Conservation (phyloP, 35 echinoderm and acorn worm genomes). For the Anneissia japonica region DNA sequence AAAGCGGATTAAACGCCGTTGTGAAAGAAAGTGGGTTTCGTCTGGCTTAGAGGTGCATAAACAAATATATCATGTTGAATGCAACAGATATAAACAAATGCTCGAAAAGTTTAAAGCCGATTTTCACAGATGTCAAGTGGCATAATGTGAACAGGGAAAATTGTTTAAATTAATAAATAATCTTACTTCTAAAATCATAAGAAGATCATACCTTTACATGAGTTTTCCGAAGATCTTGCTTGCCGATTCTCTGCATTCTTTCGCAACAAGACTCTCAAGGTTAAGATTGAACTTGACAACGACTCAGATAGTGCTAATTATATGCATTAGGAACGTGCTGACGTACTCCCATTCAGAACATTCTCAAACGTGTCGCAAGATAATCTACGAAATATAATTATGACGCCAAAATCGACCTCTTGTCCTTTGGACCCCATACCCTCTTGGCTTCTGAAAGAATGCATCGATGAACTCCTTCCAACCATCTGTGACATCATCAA, state of each 20-base stretch:
- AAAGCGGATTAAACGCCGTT: constrained; percentile 28
- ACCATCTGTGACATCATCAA: background rate
- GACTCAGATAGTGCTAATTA: background rate
- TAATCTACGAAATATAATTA: constrained; percentile 12
- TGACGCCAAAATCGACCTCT: background rate
- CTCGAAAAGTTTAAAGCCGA: constrained; percentile 11
- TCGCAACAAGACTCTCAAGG: constrained; percentile 3
- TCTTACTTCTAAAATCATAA: background rate
- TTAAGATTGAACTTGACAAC: constrained; percentile 5
- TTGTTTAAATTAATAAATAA: background rate
- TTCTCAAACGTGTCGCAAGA: constrained; percentile 1
- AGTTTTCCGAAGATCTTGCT: background rate
- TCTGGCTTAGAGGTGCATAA: constrained; percentile 23
- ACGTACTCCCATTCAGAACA: background rate
- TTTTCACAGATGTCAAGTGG: constrained; percentile 6
- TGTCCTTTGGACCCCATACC: background rate
- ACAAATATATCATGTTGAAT: constrained; percentile 15
- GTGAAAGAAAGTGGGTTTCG: constrained; percentile 32
- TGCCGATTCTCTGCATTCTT: constrained; percentile 9
- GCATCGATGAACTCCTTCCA: background rate
- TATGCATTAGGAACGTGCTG: background rate
- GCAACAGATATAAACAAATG: background rate
- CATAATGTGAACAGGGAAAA: constrained; percentile 2
- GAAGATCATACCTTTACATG: background rate
- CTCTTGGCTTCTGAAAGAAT: background rate